A percentile compares a stretch with the other conserved stretches of the same genome.
These are phyloP conservation scores for Phalacrocorax brasilianus DNA, from an alignment of 2,113 vertebrate species.

Conservation along the genomic window DNA sequence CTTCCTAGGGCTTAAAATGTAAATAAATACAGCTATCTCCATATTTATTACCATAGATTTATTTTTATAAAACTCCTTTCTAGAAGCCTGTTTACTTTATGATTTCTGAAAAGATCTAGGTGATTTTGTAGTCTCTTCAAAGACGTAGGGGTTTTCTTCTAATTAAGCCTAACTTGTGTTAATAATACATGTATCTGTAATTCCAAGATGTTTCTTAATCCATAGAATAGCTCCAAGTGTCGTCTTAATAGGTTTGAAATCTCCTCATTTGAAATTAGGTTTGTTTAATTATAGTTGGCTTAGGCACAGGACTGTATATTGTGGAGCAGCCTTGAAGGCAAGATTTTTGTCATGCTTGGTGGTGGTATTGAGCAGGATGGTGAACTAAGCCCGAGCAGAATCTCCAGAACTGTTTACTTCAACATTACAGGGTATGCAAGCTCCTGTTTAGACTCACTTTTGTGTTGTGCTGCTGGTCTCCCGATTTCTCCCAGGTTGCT, in stretches of 20 bases:
- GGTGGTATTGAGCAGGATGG: not conserved
- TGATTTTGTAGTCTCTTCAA: not conserved
- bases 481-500: not conserved
- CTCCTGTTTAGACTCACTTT: not conserved
- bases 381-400: not conserved
- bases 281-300: constrained; percentile 16
- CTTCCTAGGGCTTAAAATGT: not conserved
- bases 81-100: not conserved
- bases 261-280: not conserved
- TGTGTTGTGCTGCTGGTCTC: not conserved
- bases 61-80: not conserved
- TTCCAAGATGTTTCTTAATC: not conserved
- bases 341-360: not conserved
- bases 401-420: not conserved
- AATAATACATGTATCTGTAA: not conserved
- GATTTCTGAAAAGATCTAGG: not conserved
- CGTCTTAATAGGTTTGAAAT: not conserved
- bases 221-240: not conserved
- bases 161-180: not conserved
- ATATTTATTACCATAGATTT: not conserved
- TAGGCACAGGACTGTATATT: not conserved
- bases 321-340: not conserved
- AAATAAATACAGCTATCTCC: not conserved
- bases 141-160: not conserved
- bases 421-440: not conserved